Base-by-base conservation (phyloP, 2,113 vertebrate species). In the Ifrita kowaldi region DNA sequence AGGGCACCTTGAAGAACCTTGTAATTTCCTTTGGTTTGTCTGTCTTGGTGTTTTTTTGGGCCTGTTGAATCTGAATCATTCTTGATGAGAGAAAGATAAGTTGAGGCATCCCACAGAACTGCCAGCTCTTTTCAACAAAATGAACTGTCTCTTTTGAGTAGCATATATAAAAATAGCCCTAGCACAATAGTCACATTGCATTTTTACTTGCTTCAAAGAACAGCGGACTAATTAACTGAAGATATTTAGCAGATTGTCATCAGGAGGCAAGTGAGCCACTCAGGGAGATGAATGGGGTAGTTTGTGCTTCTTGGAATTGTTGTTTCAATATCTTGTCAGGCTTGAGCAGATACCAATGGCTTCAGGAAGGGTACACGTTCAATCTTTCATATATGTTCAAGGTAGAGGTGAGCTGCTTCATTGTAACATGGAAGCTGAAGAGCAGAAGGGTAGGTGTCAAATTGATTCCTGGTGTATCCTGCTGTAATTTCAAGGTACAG, bases 141-240 rank as follows among this genome's bases (percentile, higher is more conserved):
- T 37, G 28, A 95, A 68, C 78, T 69, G 30, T 94, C 56, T 79
- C 70, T 88, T 84, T 37, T 77, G 70, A 79, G 57, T 32, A 82
- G 74, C 62, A 79, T 82, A 37, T 68, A 17, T 55, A 91, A 68
- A 95, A 79, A 69, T 69, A 75, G 84, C 73, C 71, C 77, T 82
- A 84, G 67, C 50, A 83, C 84, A 94, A 6, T 93, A 5, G 23
- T 91, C 74, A 47, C 49, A 26, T 39, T 82, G 41, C 91, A 42
- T 83, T 93, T 90, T 83, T 73, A 69, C 81, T 93, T 96, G 91
- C 93, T 94, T 94, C 87, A 90, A 93, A 74, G 87, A 90, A 89
- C 87, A 69, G 69, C 0, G 0, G 76, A 49, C 62, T 94, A 93
- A 94, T 94, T 95, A 93, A 87, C 53, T 91, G 71, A 44, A 94